Base-by-base conservation (phyloP, 2,888 invertebrate species). In the Magallana nippona region DNA sequence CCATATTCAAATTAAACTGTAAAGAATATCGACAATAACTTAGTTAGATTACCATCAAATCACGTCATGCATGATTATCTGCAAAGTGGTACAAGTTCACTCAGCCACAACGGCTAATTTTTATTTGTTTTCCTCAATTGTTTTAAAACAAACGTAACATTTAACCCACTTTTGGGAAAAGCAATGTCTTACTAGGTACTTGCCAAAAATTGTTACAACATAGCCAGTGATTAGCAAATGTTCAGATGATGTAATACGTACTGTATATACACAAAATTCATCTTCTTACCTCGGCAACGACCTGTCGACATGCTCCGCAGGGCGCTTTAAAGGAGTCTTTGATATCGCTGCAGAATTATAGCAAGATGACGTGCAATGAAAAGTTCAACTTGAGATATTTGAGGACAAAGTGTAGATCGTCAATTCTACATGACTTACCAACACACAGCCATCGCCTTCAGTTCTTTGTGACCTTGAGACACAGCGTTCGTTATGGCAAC, bases 231-330 rank as follows among this genome's bases (percentile, higher is more conserved):
- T 44, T 44, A 44, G 44, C 44, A 11, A n/a, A 22, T 78, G 13
- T 10, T 17, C n/a, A 71, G 8, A 55, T 32, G 22, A 15, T 10
- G 17, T 15, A 13, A 60, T 10, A n/a, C 8, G 15, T 19, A 32
- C 10, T 13, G 15, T 78, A 19, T 57, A 58, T 11, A n/a, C 17
- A n/a, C n/a, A n/a, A 17, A n/a, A n/a, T 60, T 8, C 10, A n/a
- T 60, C 60, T 0, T 27, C 86, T 85, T 89, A 91, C 92, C 89
- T 94, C 94, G 10, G 89, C 91, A 86, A 94, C 87, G 71, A 94
- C 90, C 93, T 98, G 98, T 82, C 98, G 95, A 94, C 98, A 98
- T 3, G 97, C 96, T 0, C 98, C 98, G 92, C 98, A 98, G 0
- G 98, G 98, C 0, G 97, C 89, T 0, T 97, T 96, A 90, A 97